Conservation (phyloP, 2,797 vertebrate species). For the Avahi laniger region DNA sequence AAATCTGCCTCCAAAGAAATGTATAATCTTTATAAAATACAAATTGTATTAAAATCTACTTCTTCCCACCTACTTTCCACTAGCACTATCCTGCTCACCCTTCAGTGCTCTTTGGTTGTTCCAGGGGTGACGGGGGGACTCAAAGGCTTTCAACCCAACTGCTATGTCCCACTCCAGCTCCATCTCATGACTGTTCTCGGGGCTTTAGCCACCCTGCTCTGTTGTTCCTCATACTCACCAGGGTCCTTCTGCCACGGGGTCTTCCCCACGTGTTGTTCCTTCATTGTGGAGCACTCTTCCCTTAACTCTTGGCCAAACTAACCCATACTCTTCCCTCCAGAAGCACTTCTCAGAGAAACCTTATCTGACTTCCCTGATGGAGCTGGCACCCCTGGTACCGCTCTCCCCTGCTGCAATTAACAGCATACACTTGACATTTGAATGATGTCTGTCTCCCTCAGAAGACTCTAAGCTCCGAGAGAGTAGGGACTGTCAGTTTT, state of each 20-base stretch:
- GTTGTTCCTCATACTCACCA: not conserved
- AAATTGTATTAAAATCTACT: not conserved
- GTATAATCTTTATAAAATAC: conserved; percentile 2
- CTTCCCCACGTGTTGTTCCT: not conserved
- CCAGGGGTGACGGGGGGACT: not conserved
- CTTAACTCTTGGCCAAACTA: not conserved
- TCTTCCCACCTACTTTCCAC: not conserved
- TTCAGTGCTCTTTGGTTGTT: not conserved
- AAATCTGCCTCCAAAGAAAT: conserved; percentile 34
- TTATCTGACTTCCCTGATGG: not conserved
- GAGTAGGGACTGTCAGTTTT: not conserved
- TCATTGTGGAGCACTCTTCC: not conserved
- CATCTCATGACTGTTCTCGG: not conserved
- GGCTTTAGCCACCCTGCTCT: too few relatives aligned
- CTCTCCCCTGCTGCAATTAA: not conserved
- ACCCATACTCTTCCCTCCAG: not conserved
- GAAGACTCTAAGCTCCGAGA: not conserved
- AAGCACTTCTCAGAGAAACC: not conserved
- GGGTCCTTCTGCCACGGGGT: not conserved
- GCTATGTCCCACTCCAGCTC: not conserved
- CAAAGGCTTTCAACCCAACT: not conserved
- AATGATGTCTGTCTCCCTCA: not conserved
- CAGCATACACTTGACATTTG: not conserved
- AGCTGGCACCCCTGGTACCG: too few relatives aligned
- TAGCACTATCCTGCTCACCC: not conserved